Percentiles rank a stretch among this genome's conserved stretches.
Evolutionary conservation across 2,888 invertebrate genomes (phyloP).

Genomic region (Sepioteuthis lessoniana): DNA sequence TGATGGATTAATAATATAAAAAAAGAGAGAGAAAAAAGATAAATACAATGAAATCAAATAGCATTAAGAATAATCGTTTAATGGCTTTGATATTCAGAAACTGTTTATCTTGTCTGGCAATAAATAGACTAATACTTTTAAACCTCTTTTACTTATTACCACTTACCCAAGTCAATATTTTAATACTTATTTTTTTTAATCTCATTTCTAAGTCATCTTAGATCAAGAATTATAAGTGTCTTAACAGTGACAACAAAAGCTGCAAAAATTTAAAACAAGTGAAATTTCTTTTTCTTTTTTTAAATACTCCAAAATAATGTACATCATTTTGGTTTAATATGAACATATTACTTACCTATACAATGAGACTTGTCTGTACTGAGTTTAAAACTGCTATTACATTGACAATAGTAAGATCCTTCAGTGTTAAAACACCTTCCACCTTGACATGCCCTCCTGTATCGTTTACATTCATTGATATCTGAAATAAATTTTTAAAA

Average conservation of each 20-base stretch:
- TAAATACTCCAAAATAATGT: not conserved
- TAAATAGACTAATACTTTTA: not conserved
- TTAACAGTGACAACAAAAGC: not conserved
- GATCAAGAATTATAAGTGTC: not conserved
- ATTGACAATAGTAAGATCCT: constrained; percentile 50
- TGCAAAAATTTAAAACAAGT: not conserved
- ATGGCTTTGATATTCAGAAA: not conserved
- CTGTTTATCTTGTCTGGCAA: not conserved
- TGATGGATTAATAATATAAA: not conserved
- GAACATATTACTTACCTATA: not conserved
- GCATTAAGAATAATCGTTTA: constrained; percentile 4
- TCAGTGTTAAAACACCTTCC: constrained; percentile 49
- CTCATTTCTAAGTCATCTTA: not conserved
- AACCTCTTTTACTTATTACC: constrained; percentile 10
- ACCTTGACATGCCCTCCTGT: constrained; percentile 43
- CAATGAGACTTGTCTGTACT: constrained; percentile 37
- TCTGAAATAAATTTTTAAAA: constrained; percentile 45
- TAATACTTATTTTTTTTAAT: not conserved
- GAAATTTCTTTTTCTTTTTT: not conserved
- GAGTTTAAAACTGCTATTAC: not conserved
- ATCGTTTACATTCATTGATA: constrained; percentile 51
- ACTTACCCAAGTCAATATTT: not conserved
- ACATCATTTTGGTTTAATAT: not conserved
- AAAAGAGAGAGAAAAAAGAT: not conserved
- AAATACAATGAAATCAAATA: not conserved